Evolutionary conservation across 2,888 invertebrate genomes (phyloP).

Genomic region (Piscicola geometra): DNA sequence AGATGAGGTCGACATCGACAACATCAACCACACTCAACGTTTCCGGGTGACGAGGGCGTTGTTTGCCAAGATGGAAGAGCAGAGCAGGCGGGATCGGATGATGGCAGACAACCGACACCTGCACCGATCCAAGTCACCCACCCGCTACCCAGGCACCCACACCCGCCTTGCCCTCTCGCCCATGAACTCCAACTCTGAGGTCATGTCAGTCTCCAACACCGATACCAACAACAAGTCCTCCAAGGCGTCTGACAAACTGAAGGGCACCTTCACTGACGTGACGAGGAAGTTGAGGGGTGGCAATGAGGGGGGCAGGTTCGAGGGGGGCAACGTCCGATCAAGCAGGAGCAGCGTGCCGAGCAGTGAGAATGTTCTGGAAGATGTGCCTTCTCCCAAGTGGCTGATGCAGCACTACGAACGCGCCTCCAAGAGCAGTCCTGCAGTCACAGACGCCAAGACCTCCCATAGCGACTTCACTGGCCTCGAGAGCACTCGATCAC

Average conservation of each 20-base stretch:
- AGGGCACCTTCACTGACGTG: background rate
- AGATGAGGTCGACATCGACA: conserved; percentile 31
- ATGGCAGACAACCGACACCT: conserved; percentile 25
- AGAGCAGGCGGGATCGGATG: conserved; percentile 28
- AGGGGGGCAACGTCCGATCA: background rate
- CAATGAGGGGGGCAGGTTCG: background rate
- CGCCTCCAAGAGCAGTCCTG: conserved; percentile 23
- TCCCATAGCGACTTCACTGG: background rate
- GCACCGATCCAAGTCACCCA: conserved; percentile 33
- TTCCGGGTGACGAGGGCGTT: conserved; percentile 32
- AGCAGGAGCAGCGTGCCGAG: background rate
- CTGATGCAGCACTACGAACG: conserved; percentile 36
- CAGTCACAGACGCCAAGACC: background rate
- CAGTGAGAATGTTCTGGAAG: conserved; percentile 26
- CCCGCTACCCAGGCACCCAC: conserved; percentile 31
- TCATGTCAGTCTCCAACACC: background rate
- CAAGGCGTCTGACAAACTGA: background rate
- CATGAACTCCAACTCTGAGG: conserved; percentile 23
- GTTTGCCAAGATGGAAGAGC: conserved; percentile 38
- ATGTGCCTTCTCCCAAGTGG: conserved; percentile 36
- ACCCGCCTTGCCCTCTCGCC: conserved; percentile 28
- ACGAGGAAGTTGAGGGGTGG: background rate
- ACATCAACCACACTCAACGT: conserved; percentile 35
- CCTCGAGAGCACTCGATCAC: no score
- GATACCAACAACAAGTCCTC: background rate